Evolutionary conservation across 1,140 invertebrate species (phyloP).

Genomic region (Manduca sexta): DNA sequence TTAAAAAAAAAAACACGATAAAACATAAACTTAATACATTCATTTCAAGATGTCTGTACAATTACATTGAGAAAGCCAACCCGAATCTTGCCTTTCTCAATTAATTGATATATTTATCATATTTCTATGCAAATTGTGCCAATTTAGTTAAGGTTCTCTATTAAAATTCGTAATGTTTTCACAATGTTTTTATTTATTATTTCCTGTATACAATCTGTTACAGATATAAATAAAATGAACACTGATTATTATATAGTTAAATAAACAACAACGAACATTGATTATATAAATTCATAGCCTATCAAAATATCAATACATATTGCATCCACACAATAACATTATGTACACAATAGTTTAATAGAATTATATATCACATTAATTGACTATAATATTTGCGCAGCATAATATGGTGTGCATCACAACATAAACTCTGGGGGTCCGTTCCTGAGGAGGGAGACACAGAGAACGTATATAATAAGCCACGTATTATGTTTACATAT

Average conservation of each 20-base stretch:
- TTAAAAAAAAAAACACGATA: neutral
- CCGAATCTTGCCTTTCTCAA: slow-evolving; percentile 56
- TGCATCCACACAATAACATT: neutral
- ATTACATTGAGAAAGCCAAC: slow-evolving; percentile 67
- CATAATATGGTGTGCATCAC: no score
- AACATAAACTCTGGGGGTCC: no score
- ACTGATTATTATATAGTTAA: neutral
- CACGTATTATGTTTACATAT: no score
- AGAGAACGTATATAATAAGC: no score
- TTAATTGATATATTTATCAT: slow-evolving; percentile 35
- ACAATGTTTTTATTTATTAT: slow-evolving; percentile 21
- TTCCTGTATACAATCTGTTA: slow-evolving; percentile 2
- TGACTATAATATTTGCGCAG: no score
- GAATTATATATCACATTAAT: no score
- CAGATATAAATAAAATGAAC: slow-evolving; percentile 1
- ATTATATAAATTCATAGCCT: no score
- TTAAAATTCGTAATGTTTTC: slow-evolving; percentile 25
- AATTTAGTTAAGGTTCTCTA: slow-evolving; percentile 24
- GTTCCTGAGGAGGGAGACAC: no score
- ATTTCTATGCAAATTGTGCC: slow-evolving; percentile 21
- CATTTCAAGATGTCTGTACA: slow-evolving; percentile 11
- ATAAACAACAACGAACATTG: no score
- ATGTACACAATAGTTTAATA: no score
- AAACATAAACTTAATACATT: neutral
- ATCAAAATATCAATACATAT: no score